phyloP scores from a whole-genome alignment of 1,140 invertebrate genomes.

The Pseudomyrmex dendroicus region DNA sequence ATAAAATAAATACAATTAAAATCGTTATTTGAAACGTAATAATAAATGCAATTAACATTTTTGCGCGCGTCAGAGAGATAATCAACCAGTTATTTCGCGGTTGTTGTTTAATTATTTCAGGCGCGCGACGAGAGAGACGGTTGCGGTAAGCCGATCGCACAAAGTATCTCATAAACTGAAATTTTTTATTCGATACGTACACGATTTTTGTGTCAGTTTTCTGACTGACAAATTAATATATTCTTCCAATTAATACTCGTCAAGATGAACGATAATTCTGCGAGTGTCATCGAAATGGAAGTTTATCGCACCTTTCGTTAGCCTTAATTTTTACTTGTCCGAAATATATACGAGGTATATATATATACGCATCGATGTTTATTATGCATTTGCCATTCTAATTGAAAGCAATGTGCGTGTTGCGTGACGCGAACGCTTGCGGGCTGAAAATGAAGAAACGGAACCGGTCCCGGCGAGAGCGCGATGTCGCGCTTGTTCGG shows the following conservation, averaged over 20 bases:
- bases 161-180: not conserved
- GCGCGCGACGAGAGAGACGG: not conserved
- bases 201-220: not conserved
- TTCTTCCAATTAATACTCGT: not conserved
- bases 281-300: not conserved
- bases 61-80: not conserved
- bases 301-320: not conserved
- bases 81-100: not conserved
- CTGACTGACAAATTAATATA: not conserved
- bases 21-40: constrained; percentile 4
- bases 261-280: not conserved
- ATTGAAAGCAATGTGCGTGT: constrained; percentile 47
- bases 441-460: constrained; percentile 20
- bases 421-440: constrained; percentile 37
- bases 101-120: not conserved
- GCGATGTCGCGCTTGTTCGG: constrained; percentile 70
- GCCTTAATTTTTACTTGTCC: not conserved
- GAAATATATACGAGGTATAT: constrained; percentile 2
- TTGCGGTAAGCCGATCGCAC: not conserved
- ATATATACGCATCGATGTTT: constrained; percentile 11
- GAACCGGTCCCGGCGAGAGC: constrained; percentile 65
- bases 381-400: constrained; percentile 41
- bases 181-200: not conserved
- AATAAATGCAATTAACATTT: constrained; percentile 7
- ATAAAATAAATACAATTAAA: not conserved